Evolutionary conservation across 2,797 vertebrate species (phyloP), one percentile per base, ranked within the genome.

Genomic region (Cygnus olor): DNA sequence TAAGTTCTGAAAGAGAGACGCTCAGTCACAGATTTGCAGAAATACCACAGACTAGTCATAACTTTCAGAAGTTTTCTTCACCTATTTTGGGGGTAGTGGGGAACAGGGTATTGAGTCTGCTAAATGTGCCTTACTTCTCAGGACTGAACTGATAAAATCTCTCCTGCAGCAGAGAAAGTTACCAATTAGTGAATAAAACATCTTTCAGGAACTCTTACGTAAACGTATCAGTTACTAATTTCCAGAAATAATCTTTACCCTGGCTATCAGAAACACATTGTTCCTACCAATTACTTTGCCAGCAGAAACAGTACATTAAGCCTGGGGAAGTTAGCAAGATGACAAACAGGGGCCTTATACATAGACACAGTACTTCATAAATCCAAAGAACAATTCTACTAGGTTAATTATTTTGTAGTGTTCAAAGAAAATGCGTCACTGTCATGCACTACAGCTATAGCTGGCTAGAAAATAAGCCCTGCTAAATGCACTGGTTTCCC

Each of bases 351-450:
- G 30, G 16, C 19, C 79, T 85, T 80, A 72, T 63, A 73, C 68
- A 36, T 2, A 87, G 45, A 60, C 10, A 28, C 4, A 73, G 61
- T 24, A 80, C 85, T 72, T 91, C 15, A 90, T 71, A 90, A 85
- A 85, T 17, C 24, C 54, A 80, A 91, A 86, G 61, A 90, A 78
- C 14, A 74, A 58, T 72, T 90, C 63, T 74, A 60, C 34, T 28
- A 54, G 57, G 47, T 90, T 81, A 89, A 90, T 90, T 79, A 79
- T 86, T 94, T 83, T 83, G 71, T 38, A 83, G 49, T 32, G 34
- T 42, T 56, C 63, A 65, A 94, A 89, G 38, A 87, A 70, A 32
- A 64, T 10, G 11, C 71, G 42, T 28, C 13, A 42, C 74, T 85
- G 47, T 61, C 30, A 80, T 78, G 70, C 42, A 47, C 24, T 32